Evolutionary conservation across 2,888 invertebrate genomes (phyloP).

Genomic region (Tuberolachnus salignus): DNA sequence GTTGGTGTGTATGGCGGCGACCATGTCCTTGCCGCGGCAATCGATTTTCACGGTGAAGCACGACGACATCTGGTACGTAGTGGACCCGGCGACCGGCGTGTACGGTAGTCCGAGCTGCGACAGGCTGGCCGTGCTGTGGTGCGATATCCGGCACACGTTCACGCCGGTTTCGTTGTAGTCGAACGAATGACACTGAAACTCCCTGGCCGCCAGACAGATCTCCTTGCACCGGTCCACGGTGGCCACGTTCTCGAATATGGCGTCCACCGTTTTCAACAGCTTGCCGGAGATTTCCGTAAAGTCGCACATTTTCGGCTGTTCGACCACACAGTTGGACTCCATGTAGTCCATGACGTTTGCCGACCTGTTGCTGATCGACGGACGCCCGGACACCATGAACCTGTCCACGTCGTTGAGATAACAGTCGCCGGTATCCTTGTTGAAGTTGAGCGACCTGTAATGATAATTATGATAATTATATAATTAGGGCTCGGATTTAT

Average conservation of each 20-base stretch:
- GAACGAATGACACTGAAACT: constrained; percentile 63
- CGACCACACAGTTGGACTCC: constrained; percentile 64
- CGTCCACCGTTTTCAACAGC: constrained; percentile 62
- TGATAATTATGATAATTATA: too few species aligned
- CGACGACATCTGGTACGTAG: constrained; percentile 63
- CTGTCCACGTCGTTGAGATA: constrained; percentile 63
- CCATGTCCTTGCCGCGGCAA: constrained; percentile 63
- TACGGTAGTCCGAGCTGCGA: constrained; percentile 62
- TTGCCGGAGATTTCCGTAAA: constrained; percentile 61
- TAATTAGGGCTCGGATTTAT: too few species aligned
- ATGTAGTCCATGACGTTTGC: constrained; percentile 62
- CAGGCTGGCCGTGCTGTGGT: constrained; percentile 62
- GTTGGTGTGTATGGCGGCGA: constrained; percentile 63
- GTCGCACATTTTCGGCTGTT: constrained; percentile 62
- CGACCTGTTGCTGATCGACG: constrained; percentile 55
- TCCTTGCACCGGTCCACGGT: constrained; percentile 62
- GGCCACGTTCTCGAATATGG: constrained; percentile 62
- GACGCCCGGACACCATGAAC: constrained; percentile 60
- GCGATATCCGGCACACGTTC: constrained; percentile 63
- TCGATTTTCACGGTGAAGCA: constrained; percentile 64
- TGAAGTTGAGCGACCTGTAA: constrained; percentile 62
- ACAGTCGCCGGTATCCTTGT: constrained; percentile 61
- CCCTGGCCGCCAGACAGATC: constrained; percentile 62
- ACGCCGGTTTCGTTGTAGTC: constrained; percentile 63
- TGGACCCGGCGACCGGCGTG: constrained; percentile 62